phyloP scores from a whole-genome alignment of 2,888 invertebrate species.

The Drosophila rellima region DNA sequence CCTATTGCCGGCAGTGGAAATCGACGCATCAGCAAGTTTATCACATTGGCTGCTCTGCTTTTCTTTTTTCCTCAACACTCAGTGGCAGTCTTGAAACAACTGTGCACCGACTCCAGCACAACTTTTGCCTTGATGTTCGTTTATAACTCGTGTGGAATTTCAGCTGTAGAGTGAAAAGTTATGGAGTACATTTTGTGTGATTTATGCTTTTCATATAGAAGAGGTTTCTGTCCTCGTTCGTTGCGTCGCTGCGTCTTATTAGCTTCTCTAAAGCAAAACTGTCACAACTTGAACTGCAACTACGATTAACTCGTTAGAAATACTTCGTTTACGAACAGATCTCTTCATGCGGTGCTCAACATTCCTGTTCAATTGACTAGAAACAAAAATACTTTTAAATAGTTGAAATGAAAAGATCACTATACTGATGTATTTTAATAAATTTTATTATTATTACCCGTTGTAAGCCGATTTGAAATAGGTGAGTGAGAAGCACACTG shows the following conservation, averaged over 20 bases:
- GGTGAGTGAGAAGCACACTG: background rate
- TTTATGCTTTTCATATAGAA: conserved; percentile 68
- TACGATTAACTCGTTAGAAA: conserved; percentile 69
- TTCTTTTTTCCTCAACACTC: conserved; percentile 31
- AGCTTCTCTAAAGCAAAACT: conserved; percentile 60
- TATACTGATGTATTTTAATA: background rate
- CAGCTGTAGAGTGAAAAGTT: conserved; percentile 44
- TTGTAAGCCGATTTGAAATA: background rate
- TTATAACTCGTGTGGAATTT: conserved; percentile 19
- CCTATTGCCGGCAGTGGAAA: conserved; percentile 43
- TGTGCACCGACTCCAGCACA: conserved; percentile 6
- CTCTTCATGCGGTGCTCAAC: conserved; percentile 4
- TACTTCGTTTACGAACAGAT: conserved; percentile 31
- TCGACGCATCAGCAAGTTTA: conserved; percentile 66
- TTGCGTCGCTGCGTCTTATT: conserved; percentile 57
- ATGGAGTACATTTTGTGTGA: conserved; percentile 56
- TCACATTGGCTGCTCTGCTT: conserved; percentile 26
- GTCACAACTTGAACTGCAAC: conserved; percentile 66
- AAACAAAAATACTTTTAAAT: background rate
- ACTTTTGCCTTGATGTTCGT: conserved; percentile 15
- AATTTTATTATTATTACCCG: no score
- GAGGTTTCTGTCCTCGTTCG: conserved; percentile 18
- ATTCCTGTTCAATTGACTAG: conserved; percentile 12
- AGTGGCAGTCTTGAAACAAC: conserved; percentile 33
- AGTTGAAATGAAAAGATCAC: background rate